Conservation (phyloP, 2,113 vertebrate species). For the Phrynocephalus versicolor region DNA sequence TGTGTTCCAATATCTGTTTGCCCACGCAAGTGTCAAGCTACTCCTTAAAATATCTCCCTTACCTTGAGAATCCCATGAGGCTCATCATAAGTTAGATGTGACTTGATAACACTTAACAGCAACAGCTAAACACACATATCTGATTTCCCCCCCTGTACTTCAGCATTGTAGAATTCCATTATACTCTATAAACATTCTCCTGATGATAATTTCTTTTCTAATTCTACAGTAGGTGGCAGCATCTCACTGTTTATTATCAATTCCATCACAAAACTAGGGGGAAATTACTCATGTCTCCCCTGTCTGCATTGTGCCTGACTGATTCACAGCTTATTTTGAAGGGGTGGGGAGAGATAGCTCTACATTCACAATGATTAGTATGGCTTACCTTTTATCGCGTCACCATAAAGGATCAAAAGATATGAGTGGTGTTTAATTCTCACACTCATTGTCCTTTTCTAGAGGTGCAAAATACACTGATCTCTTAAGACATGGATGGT, state of each 20-base stretch:
- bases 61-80: no score
- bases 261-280: accelerated
- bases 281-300: neutral
- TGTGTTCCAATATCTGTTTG: no score
- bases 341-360: neutral
- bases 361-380: neutral
- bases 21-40: no score
- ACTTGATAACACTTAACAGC: no score
- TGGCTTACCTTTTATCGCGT: neutral
- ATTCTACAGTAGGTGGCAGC: constrained; percentile 66
- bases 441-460: neutral
- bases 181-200: neutral
- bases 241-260: constrained; percentile 33
- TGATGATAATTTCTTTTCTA: neutral
- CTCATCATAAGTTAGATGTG: no score
- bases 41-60: no score
- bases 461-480: neutral
- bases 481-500: no score
- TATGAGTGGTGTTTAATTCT: neutral
- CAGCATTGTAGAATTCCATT: neutral
- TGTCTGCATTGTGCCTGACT: neutral
- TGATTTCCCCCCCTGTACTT: no score
- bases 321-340: constrained; percentile 21
- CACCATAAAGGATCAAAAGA: neutral
- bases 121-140: no score